phyloP scores from a whole-genome alignment of 2,888 invertebrate genomes.

The Aricia artaxerxes region DNA sequence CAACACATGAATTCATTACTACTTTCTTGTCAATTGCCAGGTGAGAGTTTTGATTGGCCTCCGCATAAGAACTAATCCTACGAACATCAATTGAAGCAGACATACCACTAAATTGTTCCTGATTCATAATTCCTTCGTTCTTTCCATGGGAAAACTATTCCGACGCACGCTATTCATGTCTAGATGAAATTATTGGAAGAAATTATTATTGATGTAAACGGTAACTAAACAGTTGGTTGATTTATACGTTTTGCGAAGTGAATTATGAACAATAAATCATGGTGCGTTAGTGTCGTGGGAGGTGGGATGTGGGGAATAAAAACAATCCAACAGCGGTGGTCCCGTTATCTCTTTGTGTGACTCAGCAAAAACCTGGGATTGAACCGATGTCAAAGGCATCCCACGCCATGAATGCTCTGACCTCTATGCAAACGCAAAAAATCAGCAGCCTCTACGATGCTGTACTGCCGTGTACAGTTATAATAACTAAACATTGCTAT shows the following conservation, averaged over 20 bases:
- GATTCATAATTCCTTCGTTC: slow-evolving; percentile 17
- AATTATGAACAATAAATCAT: slow-evolving; percentile 11
- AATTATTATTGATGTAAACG: slow-evolving; percentile 16
- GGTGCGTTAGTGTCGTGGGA: background rate
- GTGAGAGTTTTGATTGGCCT: slow-evolving; percentile 10
- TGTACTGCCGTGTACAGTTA: slow-evolving; percentile 14
- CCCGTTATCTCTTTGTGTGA: slow-evolving; percentile 47
- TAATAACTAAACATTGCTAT: background rate
- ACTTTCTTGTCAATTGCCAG: background rate
- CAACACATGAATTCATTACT: background rate
- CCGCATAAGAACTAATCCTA: background rate
- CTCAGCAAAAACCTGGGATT: slow-evolving; percentile 49
- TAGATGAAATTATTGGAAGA: slow-evolving; percentile 15
- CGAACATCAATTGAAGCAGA: slow-evolving; percentile 20
- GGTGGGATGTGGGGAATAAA: slow-evolving; percentile 35
- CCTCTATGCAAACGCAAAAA: slow-evolving; percentile 53
- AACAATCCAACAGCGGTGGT: slow-evolving; percentile 48
- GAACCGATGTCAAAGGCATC: slow-evolving; percentile 53
- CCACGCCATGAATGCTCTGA: slow-evolving; percentile 61
- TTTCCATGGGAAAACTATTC: slow-evolving; percentile 21
- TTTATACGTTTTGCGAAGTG: slow-evolving; percentile 11
- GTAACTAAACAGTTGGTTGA: background rate
- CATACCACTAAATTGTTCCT: slow-evolving; percentile 24
- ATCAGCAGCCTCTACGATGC: slow-evolving; percentile 32
- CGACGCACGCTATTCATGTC: slow-evolving; percentile 29